Evolutionary conservation across 2,797 vertebrate genomes (phyloP).

Genomic region (Sparus aurata): DNA sequence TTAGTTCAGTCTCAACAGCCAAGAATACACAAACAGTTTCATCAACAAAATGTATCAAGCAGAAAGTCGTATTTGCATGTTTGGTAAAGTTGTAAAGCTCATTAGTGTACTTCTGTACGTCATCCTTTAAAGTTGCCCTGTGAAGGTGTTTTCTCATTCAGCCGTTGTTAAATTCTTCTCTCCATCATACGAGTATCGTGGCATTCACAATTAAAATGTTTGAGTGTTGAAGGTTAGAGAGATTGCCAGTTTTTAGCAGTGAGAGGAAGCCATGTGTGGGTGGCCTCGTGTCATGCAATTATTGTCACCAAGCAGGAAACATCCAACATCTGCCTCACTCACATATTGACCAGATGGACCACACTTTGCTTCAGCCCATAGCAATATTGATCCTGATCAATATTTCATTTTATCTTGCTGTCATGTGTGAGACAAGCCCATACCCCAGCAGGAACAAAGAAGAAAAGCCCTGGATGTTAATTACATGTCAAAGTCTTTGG

Average conservation of each 20-base stretch:
- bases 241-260: slow-evolving; percentile 31
- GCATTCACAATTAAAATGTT: background rate
- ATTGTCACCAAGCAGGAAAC: slow-evolving; percentile 71
- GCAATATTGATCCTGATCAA: slow-evolving; percentile 74
- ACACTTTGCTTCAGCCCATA: slow-evolving; percentile 61
- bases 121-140: too few relatives aligned
- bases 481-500: slow-evolving; percentile 60
- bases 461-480: slow-evolving; percentile 66
- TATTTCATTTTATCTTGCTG: slow-evolving; percentile 82
- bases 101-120: too few relatives aligned
- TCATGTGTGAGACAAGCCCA: slow-evolving; percentile 55
- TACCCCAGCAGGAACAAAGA: slow-evolving; percentile 37
- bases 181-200: background rate
- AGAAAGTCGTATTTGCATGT: background rate
- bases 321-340: slow-evolving; percentile 56
- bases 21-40: background rate
- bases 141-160: too few relatives aligned
- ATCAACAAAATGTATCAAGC: background rate
- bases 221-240: slow-evolving; percentile 1
- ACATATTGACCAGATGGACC: slow-evolving; percentile 69
- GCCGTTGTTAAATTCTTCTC: background rate
- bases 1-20: background rate
- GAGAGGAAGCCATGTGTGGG: slow-evolving; percentile 37
- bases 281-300: slow-evolving; percentile 57
- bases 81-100: too few relatives aligned